Evolutionary conservation across 2,797 vertebrate genomes (phyloP).

Genomic region (Aeoliscus strigatus): DNA sequence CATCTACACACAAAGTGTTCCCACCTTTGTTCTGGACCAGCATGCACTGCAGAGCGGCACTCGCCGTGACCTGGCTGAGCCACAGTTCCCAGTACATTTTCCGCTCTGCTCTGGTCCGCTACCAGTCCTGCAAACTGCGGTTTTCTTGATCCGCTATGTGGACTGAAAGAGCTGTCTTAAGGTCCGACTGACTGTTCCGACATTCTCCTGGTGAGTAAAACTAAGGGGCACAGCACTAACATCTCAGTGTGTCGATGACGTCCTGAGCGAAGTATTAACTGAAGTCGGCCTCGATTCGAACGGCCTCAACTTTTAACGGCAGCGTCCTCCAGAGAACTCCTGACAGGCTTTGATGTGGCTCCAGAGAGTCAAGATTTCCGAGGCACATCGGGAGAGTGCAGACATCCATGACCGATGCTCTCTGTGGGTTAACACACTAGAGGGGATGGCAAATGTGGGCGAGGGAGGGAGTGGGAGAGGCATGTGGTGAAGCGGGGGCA

Average conservation of each 20-base stretch:
- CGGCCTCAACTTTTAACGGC: constrained; percentile 25
- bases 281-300: constrained; percentile 33
- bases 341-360: constrained; percentile 55
- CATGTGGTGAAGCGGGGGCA: constrained; percentile 25
- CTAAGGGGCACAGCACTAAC: neutral
- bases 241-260: constrained; percentile 22
- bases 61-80: constrained; percentile 74
- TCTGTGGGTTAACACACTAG: constrained; percentile 37
- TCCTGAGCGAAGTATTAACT: constrained; percentile 36
- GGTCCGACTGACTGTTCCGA: constrained; percentile 4
- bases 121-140: constrained; percentile 7
- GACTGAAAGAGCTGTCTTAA: constrained; percentile 8
- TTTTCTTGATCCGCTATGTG: constrained; percentile 1
- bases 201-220: constrained; percentile 18
- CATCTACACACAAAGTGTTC: constrained; percentile 24
- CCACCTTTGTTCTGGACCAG: constrained; percentile 78
- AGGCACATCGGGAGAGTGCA: constrained; percentile 48
- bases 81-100: constrained; percentile 81
- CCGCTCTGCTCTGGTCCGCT: constrained; percentile 9
- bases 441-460: constrained; percentile 33
- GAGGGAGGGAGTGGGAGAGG: constrained; percentile 23
- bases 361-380: constrained; percentile 53
- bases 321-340: constrained; percentile 32
- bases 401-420: constrained; percentile 45
- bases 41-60: constrained; percentile 67